A percentile compares a stretch with the other conserved stretches of the same genome.
Evolutionary conservation across 2,797 vertebrate species (phyloP).

Genomic region (Pantherophis alleghaniensis): DNA sequence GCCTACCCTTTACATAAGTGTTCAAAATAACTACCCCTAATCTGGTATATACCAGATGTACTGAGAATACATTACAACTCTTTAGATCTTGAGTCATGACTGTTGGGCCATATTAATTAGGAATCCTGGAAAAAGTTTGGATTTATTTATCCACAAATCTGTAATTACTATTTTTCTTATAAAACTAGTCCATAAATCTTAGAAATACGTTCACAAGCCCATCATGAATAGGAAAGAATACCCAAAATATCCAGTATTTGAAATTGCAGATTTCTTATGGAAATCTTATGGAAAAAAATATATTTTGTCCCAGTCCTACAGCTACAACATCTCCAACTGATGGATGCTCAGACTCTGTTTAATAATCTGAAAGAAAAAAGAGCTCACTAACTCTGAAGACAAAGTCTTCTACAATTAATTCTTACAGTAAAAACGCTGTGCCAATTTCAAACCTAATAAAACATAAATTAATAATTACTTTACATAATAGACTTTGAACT

Average conservation of each 20-base stretch:
- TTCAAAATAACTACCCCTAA: neutral
- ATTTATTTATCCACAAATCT: neutral
- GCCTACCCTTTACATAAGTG: neutral
- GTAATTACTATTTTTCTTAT: neutral
- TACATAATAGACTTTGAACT: neutral
- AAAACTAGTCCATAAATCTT: neutral
- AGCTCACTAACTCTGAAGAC: too few relatives aligned
- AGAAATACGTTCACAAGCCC: neutral
- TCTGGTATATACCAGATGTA: neutral
- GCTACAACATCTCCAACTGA: neutral
- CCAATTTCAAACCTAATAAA: neutral
- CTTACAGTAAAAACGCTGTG: neutral
- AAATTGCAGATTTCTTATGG: neutral
- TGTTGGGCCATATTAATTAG: neutral
- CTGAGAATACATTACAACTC: neutral
- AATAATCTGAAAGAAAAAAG: neutral
- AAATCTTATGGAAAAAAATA: neutral
- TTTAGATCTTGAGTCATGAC: neutral
- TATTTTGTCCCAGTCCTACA: neutral
- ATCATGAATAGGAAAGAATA: neutral
- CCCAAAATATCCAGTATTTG: neutral
- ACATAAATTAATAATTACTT: neutral
- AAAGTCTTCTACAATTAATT: neutral
- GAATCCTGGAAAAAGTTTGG: neutral
- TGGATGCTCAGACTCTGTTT: neutral